Base-by-base conservation (phyloP, 1,140 invertebrate species). In the Plutomurus gul region DNA sequence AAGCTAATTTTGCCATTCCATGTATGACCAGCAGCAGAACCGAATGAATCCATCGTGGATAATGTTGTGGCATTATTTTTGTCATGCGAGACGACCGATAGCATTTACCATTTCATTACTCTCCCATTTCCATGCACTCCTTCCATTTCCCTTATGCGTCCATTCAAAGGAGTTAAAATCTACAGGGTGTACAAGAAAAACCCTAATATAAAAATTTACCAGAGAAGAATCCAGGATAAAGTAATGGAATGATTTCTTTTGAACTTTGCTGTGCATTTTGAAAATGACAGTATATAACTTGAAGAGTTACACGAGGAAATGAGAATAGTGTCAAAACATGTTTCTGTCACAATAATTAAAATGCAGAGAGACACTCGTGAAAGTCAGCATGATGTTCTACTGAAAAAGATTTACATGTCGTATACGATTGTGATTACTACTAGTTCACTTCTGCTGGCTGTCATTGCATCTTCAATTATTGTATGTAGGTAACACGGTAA, bases 371-470 rank as follows among this genome's bases (percentile, higher is more conserved):
- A 30, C 16, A 65, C 56, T 65, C 13, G 56, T 33, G 56, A 36
- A 33, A 33, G 13, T n/a, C 27, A 65, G 56, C 4, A 65, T 65
- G 56, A 30, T 65, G 56, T 65, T 30, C 56, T 30, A 65, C 36
- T 65, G 56, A 36, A 65, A 65, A 65, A 65, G 56, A 65, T 65
- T 65, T 65, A 65, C 27, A 33, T 65, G 56, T 65, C 56, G 36
- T 65, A 65, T 27, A 65, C 56, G 56, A 65, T 65, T 65, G 56
- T 65, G 56, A 65, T 65, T 65, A 65, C 56, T 30, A 65, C 56
- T 65, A 25, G 56, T 65, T 65, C 39, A 65, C 56, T 65, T 33
- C 30, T n/a, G 7, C 18, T 22, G 47, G 47, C 13, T 36, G 27
- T 65, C 56, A 36, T 65, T 65, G 56, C 27, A 25, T n/a, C 56